Evolutionary conservation across 2,797 vertebrate species (phyloP).

Genomic region (Platalea minor): DNA sequence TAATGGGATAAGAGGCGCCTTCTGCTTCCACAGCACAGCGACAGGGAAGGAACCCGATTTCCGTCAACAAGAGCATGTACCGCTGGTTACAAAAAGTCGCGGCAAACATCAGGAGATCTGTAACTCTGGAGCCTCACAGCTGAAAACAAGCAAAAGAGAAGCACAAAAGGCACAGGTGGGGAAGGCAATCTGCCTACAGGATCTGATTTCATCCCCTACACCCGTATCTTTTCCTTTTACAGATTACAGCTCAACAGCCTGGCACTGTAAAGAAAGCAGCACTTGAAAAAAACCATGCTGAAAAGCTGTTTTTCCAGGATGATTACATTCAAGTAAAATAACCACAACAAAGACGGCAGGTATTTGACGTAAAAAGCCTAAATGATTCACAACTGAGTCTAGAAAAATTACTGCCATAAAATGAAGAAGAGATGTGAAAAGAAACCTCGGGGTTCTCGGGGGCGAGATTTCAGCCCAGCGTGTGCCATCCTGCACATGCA

Average conservation of each 20-base stretch:
- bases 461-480: neutral
- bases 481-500: fast-evolving
- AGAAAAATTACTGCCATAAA: neutral
- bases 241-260: neutral
- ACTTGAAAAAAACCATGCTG: neutral
- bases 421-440: neutral
- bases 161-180: neutral
- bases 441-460: fast-evolving
- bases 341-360: neutral
- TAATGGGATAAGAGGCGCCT: neutral
- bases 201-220: neutral
- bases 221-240: neutral
- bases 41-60: neutral
- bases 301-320: neutral
- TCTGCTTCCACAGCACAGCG: neutral
- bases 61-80: neutral
- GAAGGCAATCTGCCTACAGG: neutral
- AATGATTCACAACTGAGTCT: neutral
- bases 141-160: neutral
- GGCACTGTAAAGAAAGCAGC: neutral
- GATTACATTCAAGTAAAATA: neutral
- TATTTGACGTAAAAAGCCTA: neutral
- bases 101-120: neutral
- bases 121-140: neutral
- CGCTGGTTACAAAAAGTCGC: neutral